A percentile compares a stretch with the other conserved stretches of the same genome.
phyloP scores from a whole-genome alignment of 1,140 invertebrate species.

The Temnothorax longispinosus region DNA sequence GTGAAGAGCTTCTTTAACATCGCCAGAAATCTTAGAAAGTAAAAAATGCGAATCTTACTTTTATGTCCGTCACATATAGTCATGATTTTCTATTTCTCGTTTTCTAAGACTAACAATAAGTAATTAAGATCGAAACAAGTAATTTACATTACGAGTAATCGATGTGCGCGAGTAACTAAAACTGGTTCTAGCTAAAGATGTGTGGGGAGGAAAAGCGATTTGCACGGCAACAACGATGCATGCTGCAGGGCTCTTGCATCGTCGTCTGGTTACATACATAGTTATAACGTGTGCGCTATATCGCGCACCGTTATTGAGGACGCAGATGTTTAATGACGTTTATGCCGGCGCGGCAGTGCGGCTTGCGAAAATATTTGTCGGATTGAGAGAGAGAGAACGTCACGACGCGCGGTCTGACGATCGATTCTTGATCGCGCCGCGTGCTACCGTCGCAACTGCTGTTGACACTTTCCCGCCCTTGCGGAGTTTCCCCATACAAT shows the following conservation, averaged over 20 bases:
- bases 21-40: background rate
- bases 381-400: slow-evolving; percentile 14
- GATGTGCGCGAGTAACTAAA: background rate
- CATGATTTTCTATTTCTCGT: background rate
- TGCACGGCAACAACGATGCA: slow-evolving; percentile 73
- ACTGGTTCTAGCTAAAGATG: background rate
- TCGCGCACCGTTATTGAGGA: slow-evolving; percentile 70
- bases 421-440: slow-evolving; percentile 31
- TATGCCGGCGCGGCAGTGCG: background rate
- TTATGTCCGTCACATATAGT: background rate
- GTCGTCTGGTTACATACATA: slow-evolving; percentile 60
- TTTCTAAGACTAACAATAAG: no score
- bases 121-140: background rate
- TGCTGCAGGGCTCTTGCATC: slow-evolving; percentile 64
- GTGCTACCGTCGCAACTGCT: background rate
- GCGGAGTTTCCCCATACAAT: background rate
- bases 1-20: background rate
- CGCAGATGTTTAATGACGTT: slow-evolving; percentile 74
- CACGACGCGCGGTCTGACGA: slow-evolving; percentile 17
- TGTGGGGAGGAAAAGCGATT: slow-evolving; percentile 66
- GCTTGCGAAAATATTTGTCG: slow-evolving; percentile 68
- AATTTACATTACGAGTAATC: slow-evolving; percentile 1
- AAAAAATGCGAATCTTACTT: background rate
- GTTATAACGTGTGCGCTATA: slow-evolving; percentile 45
- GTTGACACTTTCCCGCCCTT: background rate